Evolutionary conservation across 2,888 invertebrate genomes (phyloP).

Genomic region (Tanypteryx hageni): DNA sequence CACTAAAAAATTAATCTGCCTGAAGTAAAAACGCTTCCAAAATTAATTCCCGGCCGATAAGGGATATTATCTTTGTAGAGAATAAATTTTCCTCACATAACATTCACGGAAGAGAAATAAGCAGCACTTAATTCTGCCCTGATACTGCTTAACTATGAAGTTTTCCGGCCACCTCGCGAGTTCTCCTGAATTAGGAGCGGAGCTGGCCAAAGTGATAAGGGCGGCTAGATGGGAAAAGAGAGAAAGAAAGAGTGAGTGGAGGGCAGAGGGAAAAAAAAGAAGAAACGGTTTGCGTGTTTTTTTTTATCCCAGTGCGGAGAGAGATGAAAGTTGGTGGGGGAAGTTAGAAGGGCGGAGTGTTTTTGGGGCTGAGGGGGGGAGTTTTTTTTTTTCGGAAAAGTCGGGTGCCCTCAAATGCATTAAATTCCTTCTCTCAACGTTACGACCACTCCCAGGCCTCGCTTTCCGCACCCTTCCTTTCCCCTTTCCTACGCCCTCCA

Average conservation of each 20-base stretch:
- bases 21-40: background rate
- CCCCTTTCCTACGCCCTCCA: background rate
- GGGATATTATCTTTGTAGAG: background rate
- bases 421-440: conserved; percentile 3
- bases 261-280: conserved; percentile 16
- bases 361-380: background rate
- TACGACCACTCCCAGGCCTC: background rate
- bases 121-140: background rate
- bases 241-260: background rate
- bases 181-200: conserved; percentile 7
- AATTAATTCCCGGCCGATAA: background rate
- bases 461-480: background rate
- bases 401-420: conserved; percentile 10
- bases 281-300: background rate
- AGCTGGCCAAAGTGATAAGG: background rate
- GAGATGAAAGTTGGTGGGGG: background rate
- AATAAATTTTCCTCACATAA: background rate
- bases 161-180: background rate
- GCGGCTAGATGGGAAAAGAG: background rate
- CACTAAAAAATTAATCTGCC: background rate
- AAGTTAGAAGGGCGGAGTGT: background rate
- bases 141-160: conserved; percentile 15
- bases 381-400: background rate
- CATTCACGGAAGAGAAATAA: background rate
- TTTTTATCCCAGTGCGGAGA: background rate